These are phyloP conservation scores for Noctua janthina DNA, from an alignment of 2,888 invertebrate genomes.

Conservation along the genomic window DNA sequence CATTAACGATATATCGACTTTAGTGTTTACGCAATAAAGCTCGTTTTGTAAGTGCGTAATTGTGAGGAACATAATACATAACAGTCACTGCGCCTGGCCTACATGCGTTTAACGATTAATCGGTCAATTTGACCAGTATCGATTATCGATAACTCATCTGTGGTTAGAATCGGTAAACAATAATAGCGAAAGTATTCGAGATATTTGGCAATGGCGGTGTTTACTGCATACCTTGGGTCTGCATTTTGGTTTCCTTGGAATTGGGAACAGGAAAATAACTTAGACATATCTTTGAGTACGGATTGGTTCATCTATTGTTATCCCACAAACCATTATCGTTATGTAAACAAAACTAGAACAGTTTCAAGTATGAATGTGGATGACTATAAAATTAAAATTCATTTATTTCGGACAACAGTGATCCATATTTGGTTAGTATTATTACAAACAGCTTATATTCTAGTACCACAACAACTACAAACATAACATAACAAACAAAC, in stretches of 20 bases:
- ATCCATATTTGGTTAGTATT: no score
- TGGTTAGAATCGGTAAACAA: slow-evolving; percentile 40
- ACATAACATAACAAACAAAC: no score
- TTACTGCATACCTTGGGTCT: slow-evolving; percentile 65
- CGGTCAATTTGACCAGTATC: slow-evolving; percentile 48
- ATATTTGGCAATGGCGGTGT: slow-evolving; percentile 69
- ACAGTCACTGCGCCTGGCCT: slow-evolving; percentile 34
- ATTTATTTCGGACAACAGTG: no score
- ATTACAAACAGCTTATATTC: no score
- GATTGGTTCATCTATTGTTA: slow-evolving; percentile 6
- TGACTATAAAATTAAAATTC: not conserved
- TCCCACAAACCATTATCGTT: not conserved
- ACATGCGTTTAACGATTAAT: slow-evolving; percentile 46
- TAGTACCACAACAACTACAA: no score
- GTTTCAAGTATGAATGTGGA: not conserved
- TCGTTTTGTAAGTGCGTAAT: slow-evolving; percentile 30
- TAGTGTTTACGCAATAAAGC: slow-evolving; percentile 48
- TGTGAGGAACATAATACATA: slow-evolving; percentile 32
- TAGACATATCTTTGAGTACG: slow-evolving; percentile 9
- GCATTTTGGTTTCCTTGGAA: slow-evolving; percentile 63
- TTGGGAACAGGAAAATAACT: slow-evolving; percentile 69
- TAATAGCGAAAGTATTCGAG: slow-evolving; percentile 57
- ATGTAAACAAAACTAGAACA: slow-evolving; percentile 14
- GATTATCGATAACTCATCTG: slow-evolving; percentile 29
- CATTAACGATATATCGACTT: slow-evolving; percentile 47